phyloP scores from a whole-genome alignment of 1,140 invertebrate species.

The Rhopalosiphum maidis region DNA sequence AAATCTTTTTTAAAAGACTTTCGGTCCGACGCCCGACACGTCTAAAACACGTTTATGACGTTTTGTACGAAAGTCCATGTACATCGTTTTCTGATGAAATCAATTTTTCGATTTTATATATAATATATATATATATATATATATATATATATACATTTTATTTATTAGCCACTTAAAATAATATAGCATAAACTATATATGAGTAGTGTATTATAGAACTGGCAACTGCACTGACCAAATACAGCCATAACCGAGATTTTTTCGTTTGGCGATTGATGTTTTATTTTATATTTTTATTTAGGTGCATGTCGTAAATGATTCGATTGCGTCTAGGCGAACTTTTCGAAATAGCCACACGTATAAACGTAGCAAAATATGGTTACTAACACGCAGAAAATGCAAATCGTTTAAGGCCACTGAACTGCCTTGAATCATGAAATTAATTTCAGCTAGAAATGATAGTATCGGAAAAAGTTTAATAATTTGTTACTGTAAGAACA shows the following conservation, averaged over 20 bases:
- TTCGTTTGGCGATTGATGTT: background rate
- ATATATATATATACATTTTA: background rate
- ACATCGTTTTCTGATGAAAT: background rate
- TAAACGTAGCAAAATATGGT: background rate
- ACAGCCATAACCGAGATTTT: background rate
- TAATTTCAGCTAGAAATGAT: background rate
- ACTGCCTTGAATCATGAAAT: constrained; percentile 29
- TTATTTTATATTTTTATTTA: constrained; percentile 1
- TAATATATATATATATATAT: too few relatives aligned
- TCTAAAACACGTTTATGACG: background rate
- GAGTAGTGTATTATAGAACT: background rate
- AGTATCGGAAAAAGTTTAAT: background rate
- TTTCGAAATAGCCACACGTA: background rate
- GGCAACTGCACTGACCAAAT: background rate
- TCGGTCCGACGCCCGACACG: background rate
- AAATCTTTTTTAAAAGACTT: background rate
- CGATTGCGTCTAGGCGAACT: background rate
- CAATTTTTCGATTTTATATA: background rate
- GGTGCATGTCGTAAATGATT: background rate
- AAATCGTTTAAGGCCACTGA: constrained; percentile 43
- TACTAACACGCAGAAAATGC: constrained; percentile 34
- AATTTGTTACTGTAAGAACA: background rate
- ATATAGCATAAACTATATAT: background rate
- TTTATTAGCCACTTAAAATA: background rate
- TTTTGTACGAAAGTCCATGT: background rate